These are phyloP conservation scores for Falcunculus frontatus DNA, from an alignment of 2,113 vertebrate species.

Conservation along the genomic window DNA sequence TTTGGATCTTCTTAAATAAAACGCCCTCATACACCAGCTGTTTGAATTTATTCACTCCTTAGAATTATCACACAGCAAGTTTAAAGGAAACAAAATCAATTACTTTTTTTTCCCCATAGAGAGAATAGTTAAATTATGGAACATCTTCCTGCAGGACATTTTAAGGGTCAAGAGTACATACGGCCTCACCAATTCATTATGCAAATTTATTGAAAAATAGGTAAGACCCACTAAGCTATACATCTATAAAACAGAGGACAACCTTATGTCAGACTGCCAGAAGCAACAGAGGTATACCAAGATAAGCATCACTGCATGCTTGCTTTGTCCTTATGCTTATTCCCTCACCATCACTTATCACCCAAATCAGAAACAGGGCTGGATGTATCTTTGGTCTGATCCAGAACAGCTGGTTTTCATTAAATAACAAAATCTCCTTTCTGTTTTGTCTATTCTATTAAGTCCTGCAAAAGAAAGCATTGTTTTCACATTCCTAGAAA, in stretches of 20 bases:
- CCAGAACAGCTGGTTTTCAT: conserved; percentile 38
- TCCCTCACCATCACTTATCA: conserved; percentile 18
- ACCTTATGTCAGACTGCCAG: not conserved
- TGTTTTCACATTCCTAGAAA: conserved; percentile 42
- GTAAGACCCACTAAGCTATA: not conserved
- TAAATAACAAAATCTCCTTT: conserved; percentile 14
- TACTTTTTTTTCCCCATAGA: not conserved
- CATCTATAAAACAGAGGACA: not conserved
- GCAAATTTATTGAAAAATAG: not conserved
- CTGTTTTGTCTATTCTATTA: conserved; percentile 34
- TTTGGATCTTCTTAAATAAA: not conserved
- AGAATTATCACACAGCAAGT: not conserved
- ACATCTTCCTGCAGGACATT: not conserved
- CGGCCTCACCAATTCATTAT: not conserved
- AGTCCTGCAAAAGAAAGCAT: conserved; percentile 20
- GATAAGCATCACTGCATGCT: not conserved
- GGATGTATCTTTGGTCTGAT: not conserved
- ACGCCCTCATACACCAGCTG: conserved; percentile 4
- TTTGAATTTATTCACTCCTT: not conserved
- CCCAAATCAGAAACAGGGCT: conserved; percentile 20
- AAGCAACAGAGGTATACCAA: not conserved
- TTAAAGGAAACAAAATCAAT: not conserved
- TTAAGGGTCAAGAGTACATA: not conserved
- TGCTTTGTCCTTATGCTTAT: not conserved
- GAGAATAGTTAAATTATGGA: not conserved